Evolutionary conservation across 2,113 vertebrate genomes (phyloP).

Genomic region (Trogon melanurus): DNA sequence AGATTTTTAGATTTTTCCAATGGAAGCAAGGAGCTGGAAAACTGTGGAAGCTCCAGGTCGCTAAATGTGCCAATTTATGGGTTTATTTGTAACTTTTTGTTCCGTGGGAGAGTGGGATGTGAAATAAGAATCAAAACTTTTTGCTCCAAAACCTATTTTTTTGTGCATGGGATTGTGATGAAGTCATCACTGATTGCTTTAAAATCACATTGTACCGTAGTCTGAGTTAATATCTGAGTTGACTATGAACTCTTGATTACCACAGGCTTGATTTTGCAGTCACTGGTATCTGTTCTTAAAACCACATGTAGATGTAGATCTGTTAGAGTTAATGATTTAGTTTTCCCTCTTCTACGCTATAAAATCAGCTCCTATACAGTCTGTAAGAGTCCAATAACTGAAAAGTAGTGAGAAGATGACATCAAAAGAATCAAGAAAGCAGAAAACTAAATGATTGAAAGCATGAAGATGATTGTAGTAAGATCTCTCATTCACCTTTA

Average conservation of each 20-base stretch:
- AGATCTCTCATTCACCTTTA: neutral
- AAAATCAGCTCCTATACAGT: neutral
- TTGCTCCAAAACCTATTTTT: neutral
- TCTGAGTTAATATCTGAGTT: neutral
- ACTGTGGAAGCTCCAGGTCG: rapidly evolving
- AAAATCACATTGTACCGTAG: neutral
- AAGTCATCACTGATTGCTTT: neutral
- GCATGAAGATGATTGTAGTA: neutral
- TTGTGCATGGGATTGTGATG: neutral
- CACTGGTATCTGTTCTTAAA: neutral
- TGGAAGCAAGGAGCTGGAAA: neutral
- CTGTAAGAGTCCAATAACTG: neutral
- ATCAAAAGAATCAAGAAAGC: neutral
- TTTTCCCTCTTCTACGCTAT: neutral
- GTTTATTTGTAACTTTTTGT: neutral
- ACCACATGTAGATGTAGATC: neutral
- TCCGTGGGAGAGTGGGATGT: neutral
- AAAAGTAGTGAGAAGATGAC: neutral
- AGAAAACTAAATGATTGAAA: neutral
- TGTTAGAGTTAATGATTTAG: neutral
- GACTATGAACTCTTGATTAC: neutral
- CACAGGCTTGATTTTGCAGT: neutral
- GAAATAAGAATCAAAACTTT: neutral
- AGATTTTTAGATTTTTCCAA: neutral
- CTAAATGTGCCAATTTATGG: rapidly evolving